Evolutionary conservation across 2,888 invertebrate genomes (phyloP).

Genomic region (Neuroscelio doddi): DNA sequence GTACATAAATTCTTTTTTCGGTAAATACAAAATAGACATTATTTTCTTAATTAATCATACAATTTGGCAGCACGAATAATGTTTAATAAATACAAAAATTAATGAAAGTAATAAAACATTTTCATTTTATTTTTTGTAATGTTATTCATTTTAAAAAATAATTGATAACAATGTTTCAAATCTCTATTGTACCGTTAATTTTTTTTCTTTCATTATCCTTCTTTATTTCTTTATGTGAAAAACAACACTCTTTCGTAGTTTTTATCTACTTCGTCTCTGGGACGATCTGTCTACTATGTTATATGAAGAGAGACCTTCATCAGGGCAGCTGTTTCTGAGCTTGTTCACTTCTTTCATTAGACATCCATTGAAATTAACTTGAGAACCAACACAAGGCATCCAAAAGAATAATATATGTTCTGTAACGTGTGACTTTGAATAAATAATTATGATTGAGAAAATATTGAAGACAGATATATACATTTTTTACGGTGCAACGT

Average conservation of each 20-base stretch:
- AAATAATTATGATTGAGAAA: slow-evolving; percentile 22
- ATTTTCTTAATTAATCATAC: no score
- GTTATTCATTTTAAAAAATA: no score
- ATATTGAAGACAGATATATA: no score
- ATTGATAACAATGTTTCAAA: no score
- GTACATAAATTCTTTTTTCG: no score
- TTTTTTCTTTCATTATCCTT: not conserved
- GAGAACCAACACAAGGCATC: slow-evolving; percentile 9
- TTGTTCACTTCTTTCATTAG: slow-evolving; percentile 34
- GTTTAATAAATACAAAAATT: no score
- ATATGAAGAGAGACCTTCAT: slow-evolving; percentile 20
- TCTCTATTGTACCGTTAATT: no score
- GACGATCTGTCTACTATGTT: not conserved
- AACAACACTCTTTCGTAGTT: not conserved
- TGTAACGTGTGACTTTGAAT: slow-evolving; percentile 15
- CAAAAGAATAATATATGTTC: slow-evolving; percentile 27
- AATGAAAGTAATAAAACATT: no score
- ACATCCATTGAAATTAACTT: slow-evolving; percentile 21
- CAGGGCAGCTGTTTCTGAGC: slow-evolving; percentile 37
- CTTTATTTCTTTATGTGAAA: not conserved
- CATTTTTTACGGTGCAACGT: no score
- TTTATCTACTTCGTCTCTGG: not conserved
- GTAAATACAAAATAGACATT: no score
- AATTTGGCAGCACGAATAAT: no score
- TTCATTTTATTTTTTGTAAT: no score